Percentiles rank a stretch among this genome's conserved stretches.
phyloP scores from a whole-genome alignment of 2,888 invertebrate species.

The Malthinus flaveolus region DNA sequence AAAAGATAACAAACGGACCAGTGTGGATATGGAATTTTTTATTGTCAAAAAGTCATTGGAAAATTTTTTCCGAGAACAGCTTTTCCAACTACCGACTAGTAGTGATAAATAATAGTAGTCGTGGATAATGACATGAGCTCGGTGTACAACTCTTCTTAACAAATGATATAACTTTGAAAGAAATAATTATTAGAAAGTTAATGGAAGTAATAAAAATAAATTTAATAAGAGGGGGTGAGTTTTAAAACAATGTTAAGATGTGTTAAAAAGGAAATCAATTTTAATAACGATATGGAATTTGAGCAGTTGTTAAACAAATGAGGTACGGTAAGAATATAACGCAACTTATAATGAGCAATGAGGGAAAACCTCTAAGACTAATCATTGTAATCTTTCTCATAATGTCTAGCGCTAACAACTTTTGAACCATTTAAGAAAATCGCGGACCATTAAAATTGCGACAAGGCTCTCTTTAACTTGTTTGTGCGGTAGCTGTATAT shows the following conservation, averaged over 20 bases:
- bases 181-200: no score
- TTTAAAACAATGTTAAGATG: constrained; percentile 44
- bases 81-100: no score
- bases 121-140: no score
- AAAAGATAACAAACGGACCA: no score
- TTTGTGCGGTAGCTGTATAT: constrained; percentile 44
- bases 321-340: constrained; percentile 50
- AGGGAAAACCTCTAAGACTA: constrained; percentile 54
- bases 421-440: constrained; percentile 57
- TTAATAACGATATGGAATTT: constrained; percentile 51
- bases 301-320: constrained; percentile 52
- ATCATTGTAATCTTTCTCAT: constrained; percentile 54
- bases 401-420: constrained; percentile 55
- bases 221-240: constrained; percentile 9
- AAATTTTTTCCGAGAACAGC: no score
- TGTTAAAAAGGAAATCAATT: constrained; percentile 48
- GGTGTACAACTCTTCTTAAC: no score
- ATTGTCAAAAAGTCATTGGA: no score
- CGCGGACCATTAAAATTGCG: constrained; percentile 54
- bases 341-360: constrained; percentile 51
- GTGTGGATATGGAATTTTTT: no score
- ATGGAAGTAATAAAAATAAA: no score
- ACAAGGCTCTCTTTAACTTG: constrained; percentile 43
- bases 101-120: no score
- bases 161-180: no score